Evolutionary conservation across 2,113 vertebrate genomes (phyloP).

Genomic region (Genyomyrus donnyi): DNA sequence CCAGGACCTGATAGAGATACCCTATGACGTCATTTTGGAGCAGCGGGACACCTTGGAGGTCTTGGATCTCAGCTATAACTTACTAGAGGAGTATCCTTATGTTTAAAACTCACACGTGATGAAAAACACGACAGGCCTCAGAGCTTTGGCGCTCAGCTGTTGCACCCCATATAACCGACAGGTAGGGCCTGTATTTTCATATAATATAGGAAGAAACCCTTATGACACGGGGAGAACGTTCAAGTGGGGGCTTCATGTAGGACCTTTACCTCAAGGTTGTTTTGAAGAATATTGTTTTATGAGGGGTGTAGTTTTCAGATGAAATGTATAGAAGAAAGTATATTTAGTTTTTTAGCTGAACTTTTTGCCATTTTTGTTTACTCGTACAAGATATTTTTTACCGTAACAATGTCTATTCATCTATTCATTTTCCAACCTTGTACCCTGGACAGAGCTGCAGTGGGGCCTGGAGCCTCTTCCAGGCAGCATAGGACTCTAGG

Average conservation of each 20-base stretch:
- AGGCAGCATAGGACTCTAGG: not conserved
- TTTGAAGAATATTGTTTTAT: not conserved
- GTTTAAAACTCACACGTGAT: not conserved
- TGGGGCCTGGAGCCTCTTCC: not conserved
- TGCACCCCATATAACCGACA: not conserved
- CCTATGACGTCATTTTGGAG: conserved; percentile 51
- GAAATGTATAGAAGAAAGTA: not conserved
- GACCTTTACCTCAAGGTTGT: not conserved
- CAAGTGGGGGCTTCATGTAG: not conserved
- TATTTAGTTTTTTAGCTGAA: not conserved
- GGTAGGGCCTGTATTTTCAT: not conserved
- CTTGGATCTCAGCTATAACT: conserved; percentile 63
- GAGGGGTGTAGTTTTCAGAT: not conserved
- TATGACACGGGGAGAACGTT: not conserved
- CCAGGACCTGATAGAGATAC: conserved; percentile 57
- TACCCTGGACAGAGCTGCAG: not conserved
- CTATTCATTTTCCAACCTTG: not conserved
- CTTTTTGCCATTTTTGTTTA: not conserved
- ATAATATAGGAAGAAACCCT: not conserved
- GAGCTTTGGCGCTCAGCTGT: not conserved
- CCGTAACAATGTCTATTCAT: not conserved
- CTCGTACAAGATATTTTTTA: not conserved
- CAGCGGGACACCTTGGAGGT: conserved; percentile 54
- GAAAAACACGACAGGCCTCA: not conserved
- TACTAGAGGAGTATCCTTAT: conserved; percentile 67